Base-by-base conservation (phyloP, 2,113 vertebrate genomes). In the Heptranchias perlo region DNA sequence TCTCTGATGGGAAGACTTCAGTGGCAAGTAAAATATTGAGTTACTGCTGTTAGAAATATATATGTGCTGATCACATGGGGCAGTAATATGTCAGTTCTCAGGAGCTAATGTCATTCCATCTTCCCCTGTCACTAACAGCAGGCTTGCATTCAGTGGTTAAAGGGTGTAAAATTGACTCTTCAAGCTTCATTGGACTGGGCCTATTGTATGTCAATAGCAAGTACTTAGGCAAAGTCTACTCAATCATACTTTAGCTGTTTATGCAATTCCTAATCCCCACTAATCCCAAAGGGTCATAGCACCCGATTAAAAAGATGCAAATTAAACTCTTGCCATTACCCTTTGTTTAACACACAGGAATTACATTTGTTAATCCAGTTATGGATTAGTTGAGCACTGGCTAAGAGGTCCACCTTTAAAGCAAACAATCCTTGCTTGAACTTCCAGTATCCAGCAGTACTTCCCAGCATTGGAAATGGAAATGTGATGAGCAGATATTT, bases 201-300 rank as follows among this genome's bases (percentile, higher is more conserved):
- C 47, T 47, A 52, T 87, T 87, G 47, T 28, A 52, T 28, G 84
- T 87, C 47, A 87, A 87, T 52, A 52, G 44, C 47, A 87, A 87
- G 84, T 28, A 52, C 21, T 87, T 87, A 52, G 49, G 84, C 16
- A 87, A 52, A 49, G 49, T 7, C 47, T 52, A 7, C n/a, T 54
- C 86, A 49, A 54, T 49, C 47, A 82, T 82, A 89, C 52, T 89
- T 89, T 31, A 89, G 23, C 86, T 89, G 86, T 49, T 89, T 89
- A 28, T 64, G 8, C 92, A 94, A 65, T 64, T 16, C 58, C n/a
- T 65, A 64, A 64, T 94, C n/a, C 58, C 23, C n/a, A 94, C 18
- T 64, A 94, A 94, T 94, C 35, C n/a, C 61, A 23, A 62, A 64
- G 28, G 25, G 10, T 94, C 61, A 94, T 49, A 62, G 49, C 86